Evolutionary conservation across 2,888 invertebrate species (phyloP).

Genomic region (Lasioglossum marginatum): DNA sequence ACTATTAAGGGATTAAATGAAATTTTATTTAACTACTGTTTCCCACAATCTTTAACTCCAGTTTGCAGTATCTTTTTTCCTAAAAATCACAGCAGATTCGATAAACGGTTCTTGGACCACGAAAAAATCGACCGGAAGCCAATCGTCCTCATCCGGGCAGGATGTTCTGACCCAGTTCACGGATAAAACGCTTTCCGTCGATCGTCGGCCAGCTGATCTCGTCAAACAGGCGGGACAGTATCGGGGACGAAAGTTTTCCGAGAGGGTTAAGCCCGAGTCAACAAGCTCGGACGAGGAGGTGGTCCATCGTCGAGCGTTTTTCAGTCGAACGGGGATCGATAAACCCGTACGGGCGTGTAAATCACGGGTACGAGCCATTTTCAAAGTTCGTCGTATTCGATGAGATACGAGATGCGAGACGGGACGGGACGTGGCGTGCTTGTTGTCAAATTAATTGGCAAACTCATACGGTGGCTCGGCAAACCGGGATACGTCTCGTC

Average conservation of each 20-base stretch:
- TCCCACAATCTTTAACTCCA: background rate
- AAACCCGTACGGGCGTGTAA: slow-evolving; percentile 41
- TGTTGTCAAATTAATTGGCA: slow-evolving; percentile 63
- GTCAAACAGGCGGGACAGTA: background rate
- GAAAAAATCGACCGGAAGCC: background rate
- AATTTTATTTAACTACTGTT: no score
- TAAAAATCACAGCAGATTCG: background rate
- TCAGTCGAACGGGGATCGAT: slow-evolving; percentile 28
- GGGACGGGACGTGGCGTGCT: background rate
- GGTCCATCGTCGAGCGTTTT: slow-evolving; percentile 28
- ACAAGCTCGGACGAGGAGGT: background rate
- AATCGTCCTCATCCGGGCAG: background rate
- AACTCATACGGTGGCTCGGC: slow-evolving; percentile 58
- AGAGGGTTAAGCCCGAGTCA: slow-evolving; percentile 2
- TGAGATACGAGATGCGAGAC: background rate
- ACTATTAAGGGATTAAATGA: no score
- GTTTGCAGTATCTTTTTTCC: background rate
- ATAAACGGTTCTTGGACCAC: background rate
- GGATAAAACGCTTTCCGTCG: background rate
- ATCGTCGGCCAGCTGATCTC: background rate
- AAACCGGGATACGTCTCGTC: slow-evolving; percentile 51
- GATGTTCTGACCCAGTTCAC: background rate
- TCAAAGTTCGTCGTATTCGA: slow-evolving; percentile 29
- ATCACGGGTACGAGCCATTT: slow-evolving; percentile 43
- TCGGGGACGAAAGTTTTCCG: background rate